Evolutionary conservation across 2,888 invertebrate species (phyloP).

Genomic region (Phengaris alcon): DNA sequence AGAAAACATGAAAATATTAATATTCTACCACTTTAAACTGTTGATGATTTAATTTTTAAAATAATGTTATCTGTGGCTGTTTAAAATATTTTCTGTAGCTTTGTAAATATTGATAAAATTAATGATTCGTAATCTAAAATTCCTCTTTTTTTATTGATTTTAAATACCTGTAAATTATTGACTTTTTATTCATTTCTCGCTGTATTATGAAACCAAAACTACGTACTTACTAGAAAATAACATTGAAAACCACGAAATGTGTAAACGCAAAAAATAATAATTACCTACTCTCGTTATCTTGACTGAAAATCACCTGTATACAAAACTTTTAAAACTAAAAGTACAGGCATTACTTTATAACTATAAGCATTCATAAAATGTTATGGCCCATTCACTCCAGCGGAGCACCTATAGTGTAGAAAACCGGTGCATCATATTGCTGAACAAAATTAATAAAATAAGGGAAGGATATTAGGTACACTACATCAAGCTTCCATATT

Average conservation of each 20-base stretch:
- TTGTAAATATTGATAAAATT: not conserved
- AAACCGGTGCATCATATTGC: conserved; percentile 72
- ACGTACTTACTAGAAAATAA: no score
- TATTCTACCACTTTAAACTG: conserved; percentile 17
- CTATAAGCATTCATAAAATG: conserved; percentile 61
- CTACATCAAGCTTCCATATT: conserved; percentile 22
- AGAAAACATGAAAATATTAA: conserved; percentile 19
- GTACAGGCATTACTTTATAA: not conserved
- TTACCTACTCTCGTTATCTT: not conserved
- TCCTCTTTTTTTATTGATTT: not conserved
- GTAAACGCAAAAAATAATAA: not conserved
- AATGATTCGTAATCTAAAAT: no score
- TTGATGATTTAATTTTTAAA: not conserved
- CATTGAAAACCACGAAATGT: no score
- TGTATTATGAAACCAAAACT: no score
- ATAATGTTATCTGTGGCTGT: not conserved
- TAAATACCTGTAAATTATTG: not conserved
- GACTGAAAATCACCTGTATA: not conserved
- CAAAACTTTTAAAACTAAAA: not conserved
- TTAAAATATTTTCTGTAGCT: not conserved
- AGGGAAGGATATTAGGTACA: conserved; percentile 40
- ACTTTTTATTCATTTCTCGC: no score
- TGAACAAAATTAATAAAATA: conserved; percentile 68
- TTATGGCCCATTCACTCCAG: conserved; percentile 67
- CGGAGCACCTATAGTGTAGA: conserved; percentile 63